A percentile compares a stretch with the other conserved stretches of the same genome.
Evolutionary conservation across 2,797 vertebrate genomes (phyloP).

Genomic region (Gymnoscopelus braueri): DNA sequence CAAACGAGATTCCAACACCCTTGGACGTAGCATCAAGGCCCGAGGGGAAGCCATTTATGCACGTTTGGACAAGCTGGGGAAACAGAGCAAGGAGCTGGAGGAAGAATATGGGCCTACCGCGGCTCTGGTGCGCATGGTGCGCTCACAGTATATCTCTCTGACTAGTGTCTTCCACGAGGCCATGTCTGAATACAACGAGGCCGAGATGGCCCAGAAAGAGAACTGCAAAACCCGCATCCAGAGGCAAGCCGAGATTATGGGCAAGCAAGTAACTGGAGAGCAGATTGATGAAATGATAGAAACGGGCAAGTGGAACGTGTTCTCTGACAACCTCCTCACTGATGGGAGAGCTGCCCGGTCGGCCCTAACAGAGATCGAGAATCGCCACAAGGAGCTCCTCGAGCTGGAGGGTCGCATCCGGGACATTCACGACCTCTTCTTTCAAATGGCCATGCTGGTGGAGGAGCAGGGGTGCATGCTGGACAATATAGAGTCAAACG

Average conservation of each 20-base stretch:
- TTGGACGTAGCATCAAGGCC: conserved; percentile 92
- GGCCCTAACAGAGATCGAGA: conserved; percentile 93
- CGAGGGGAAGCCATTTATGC: conserved; percentile 87
- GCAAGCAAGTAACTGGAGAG: conserved; percentile 89
- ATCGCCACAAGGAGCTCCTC: conserved; percentile 92
- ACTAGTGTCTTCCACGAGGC: conserved; percentile 85
- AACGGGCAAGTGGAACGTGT: conserved; percentile 94
- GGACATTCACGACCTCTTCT: conserved; percentile 93
- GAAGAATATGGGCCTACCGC: conserved; percentile 80
- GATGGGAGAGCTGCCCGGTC: conserved; percentile 87
- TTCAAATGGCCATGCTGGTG: conserved; percentile 91
- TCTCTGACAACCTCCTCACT: conserved; percentile 90
- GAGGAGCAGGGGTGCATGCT: conserved; percentile 92
- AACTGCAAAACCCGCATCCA: conserved; percentile 97
- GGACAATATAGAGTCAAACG: conserved; percentile 90
- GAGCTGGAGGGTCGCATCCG: conserved; percentile 92
- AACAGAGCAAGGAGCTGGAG: conserved; percentile 79
- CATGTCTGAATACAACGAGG: conserved; percentile 91
- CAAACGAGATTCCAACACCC: conserved; percentile 92
- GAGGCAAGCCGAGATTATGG: conserved; percentile 96
- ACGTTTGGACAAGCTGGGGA: conserved; percentile 84
- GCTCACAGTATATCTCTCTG: conserved; percentile 85
- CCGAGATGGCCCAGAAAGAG: conserved; percentile 91
- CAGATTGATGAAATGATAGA: conserved; percentile 98
- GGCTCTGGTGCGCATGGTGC: conserved; percentile 85